Conservation (phyloP, 2,888 invertebrate genomes). For the Drymonia ruficornis region DNA sequence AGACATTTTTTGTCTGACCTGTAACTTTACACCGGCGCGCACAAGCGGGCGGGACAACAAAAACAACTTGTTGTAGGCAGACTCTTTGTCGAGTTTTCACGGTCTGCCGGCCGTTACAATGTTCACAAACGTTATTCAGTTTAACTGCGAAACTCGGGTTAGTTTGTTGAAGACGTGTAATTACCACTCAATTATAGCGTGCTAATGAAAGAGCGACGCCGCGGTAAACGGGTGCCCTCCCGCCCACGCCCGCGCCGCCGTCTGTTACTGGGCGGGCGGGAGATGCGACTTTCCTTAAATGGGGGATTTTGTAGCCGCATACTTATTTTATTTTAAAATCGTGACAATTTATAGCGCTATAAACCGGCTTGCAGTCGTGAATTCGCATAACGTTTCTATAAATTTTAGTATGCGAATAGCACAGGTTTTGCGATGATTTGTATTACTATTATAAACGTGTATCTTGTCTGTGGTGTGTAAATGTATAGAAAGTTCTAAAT, state of each 20-base stretch:
- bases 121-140: constrained; percentile 34
- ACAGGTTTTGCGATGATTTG: background rate
- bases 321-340: background rate
- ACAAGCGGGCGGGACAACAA: constrained; percentile 44
- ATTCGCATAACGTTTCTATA: constrained; percentile 13
- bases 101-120: constrained; percentile 52
- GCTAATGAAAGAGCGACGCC: constrained; percentile 13
- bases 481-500: constrained; percentile 27
- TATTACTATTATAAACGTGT: background rate
- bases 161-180: constrained; percentile 12
- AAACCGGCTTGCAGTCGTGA: constrained; percentile 10
- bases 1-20: constrained; percentile 32
- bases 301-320: constrained; percentile 3
- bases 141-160: constrained; percentile 17
- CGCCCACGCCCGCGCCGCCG: background rate
- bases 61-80: constrained; percentile 47
- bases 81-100: constrained; percentile 60
- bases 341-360: background rate
- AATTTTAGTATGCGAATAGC: constrained; percentile 5
- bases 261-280: constrained; percentile 1
- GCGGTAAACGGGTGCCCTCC: background rate
- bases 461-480: background rate
- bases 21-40: constrained; percentile 53
- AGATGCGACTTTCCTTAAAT: constrained; percentile 13
- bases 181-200: constrained; percentile 15